phyloP scores from a whole-genome alignment of 2,888 invertebrate genomes.

The Lobophora halterata region DNA sequence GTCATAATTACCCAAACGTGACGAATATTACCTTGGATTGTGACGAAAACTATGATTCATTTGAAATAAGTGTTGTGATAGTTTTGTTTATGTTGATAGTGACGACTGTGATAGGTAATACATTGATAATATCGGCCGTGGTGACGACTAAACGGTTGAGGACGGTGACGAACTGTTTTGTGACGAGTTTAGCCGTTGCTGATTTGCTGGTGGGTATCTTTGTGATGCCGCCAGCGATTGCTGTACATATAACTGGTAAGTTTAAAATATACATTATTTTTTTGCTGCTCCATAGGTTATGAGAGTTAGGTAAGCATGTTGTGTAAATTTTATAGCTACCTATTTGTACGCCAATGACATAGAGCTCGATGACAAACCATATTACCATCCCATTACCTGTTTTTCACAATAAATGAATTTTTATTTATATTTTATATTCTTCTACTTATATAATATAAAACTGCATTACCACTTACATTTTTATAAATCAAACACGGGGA shows the following conservation, averaged over 20 bases:
- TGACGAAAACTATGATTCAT: constrained; percentile 52
- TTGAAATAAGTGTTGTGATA: constrained; percentile 82
- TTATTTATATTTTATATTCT: too few relatives aligned
- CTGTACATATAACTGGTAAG: constrained; percentile 91
- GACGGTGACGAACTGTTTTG: constrained; percentile 97
- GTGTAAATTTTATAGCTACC: background rate
- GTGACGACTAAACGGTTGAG: constrained; percentile 91
- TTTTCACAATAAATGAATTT: too few relatives aligned
- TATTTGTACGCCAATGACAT: too few relatives aligned
- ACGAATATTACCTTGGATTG: constrained; percentile 28
- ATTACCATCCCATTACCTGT: too few relatives aligned
- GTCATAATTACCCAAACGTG: constrained; percentile 20
- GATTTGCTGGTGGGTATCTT: constrained; percentile 96
- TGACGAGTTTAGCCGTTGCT: constrained; percentile 95
- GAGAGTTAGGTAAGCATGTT: background rate
- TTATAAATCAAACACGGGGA: too few relatives aligned
- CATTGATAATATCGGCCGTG: constrained; percentile 93
- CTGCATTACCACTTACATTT: too few relatives aligned
- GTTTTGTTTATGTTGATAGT: constrained; percentile 85
- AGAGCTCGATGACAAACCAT: too few relatives aligned
- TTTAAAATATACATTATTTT: constrained; percentile 7
- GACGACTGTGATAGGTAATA: constrained; percentile 91
- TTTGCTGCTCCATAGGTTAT: background rate
- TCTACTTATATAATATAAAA: too few relatives aligned
- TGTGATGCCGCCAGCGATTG: constrained; percentile 97